A percentile compares a stretch with the other conserved stretches of the same genome.
phyloP scores from a whole-genome alignment of 2,113 vertebrate genomes.

The Thymallus thymallus region DNA sequence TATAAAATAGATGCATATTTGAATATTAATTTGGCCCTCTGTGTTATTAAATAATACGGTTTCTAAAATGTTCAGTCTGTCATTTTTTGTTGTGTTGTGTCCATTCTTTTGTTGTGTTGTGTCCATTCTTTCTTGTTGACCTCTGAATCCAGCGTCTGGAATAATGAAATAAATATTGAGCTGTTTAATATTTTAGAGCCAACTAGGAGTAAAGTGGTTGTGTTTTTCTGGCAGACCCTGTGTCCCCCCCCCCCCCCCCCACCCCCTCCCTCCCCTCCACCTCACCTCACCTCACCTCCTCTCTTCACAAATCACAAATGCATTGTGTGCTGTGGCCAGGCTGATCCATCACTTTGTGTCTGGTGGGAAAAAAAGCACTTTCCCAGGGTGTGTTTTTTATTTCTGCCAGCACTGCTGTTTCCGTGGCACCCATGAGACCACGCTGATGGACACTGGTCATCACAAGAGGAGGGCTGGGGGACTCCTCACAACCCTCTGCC shows the following conservation, averaged over 20 bases:
- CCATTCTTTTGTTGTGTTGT: conserved; percentile 40
- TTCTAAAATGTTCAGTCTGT: neutral
- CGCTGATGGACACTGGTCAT: conserved; percentile 77
- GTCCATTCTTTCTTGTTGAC: conserved; percentile 55
- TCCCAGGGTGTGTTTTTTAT: conserved; percentile 64
- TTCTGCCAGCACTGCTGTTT: conserved; percentile 75
- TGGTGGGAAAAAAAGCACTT: conserved; percentile 76
- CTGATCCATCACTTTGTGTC: conserved; percentile 73
- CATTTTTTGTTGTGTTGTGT: conserved; percentile 44
- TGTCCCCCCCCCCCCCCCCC: neutral
- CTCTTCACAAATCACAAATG: conserved; percentile 75
- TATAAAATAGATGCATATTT: neutral
- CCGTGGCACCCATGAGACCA: conserved; percentile 72
- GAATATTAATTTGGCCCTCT: neutral
- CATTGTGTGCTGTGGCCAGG: conserved; percentile 67
- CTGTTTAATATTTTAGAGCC: conserved; percentile 72
- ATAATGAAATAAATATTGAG: conserved; percentile 70
- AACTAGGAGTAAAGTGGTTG: conserved; percentile 74
- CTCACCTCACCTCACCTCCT: no score
- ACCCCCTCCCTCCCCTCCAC: no score
- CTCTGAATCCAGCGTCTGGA: conserved; percentile 57
- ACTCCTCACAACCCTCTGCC: conserved; percentile 48
- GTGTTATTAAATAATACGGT: conserved; percentile 30
- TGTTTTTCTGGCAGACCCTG: conserved; percentile 71
- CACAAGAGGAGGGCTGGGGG: conserved; percentile 67